A percentile compares a stretch with the other conserved stretches of the same genome.
phyloP scores from a whole-genome alignment of 2,113 vertebrate genomes.

The Copsychus sechellarum region DNA sequence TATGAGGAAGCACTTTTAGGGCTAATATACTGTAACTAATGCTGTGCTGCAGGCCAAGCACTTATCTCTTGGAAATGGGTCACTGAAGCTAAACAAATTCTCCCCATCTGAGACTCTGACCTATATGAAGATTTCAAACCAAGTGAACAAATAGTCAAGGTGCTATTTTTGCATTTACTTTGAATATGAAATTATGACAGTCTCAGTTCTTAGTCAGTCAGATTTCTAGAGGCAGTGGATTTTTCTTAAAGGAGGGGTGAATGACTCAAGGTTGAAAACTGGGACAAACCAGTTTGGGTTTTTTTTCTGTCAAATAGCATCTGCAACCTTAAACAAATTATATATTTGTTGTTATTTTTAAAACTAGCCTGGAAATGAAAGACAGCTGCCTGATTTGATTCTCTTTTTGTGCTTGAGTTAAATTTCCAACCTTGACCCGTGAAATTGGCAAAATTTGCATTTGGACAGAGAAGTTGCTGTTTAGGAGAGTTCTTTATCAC shows the following conservation, averaged over 20 bases:
- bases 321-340: background rate
- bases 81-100: slow-evolving; percentile 27
- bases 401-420: background rate
- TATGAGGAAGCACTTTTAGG: background rate
- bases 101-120: background rate
- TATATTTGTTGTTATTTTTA: slow-evolving; percentile 9
- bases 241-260: slow-evolving; percentile 40
- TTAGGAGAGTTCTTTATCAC: background rate
- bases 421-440: background rate
- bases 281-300: background rate
- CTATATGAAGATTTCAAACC: slow-evolving; percentile 19
- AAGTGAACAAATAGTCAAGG: background rate
- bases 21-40: background rate
- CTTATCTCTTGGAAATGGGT: slow-evolving; percentile 23
- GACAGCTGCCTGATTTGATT: slow-evolving; percentile 25
- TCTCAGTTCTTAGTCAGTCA: slow-evolving; percentile 31
- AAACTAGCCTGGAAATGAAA: slow-evolving; percentile 16
- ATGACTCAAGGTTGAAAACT: slow-evolving; percentile 46
- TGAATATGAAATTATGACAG: slow-evolving; percentile 9
- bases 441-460: background rate
- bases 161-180: slow-evolving; percentile 53
- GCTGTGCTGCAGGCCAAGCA: background rate
- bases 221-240: slow-evolving; percentile 33
- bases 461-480: background rate
- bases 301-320: background rate